phyloP scores from a whole-genome alignment of 2,888 invertebrate genomes.

The Drosophila pseudotakahashii region DNA sequence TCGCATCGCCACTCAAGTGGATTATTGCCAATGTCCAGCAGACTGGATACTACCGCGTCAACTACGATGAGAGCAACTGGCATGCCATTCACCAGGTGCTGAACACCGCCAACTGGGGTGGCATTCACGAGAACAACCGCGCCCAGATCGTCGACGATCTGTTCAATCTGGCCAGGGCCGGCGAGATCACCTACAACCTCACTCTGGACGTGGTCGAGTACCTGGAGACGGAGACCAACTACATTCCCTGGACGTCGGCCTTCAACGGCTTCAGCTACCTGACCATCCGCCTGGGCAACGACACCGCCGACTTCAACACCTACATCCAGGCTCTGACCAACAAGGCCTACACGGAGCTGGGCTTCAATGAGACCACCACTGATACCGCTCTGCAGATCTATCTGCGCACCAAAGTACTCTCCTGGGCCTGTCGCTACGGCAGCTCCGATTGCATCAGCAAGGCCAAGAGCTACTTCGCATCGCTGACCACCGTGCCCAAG shows the following conservation, averaged over 20 bases:
- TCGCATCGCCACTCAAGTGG: constrained; percentile 61
- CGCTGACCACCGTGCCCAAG: constrained; percentile 83
- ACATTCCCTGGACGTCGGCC: constrained; percentile 92
- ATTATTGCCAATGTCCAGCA: constrained; percentile 82
- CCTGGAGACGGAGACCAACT: constrained; percentile 88
- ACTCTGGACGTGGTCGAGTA: constrained; percentile 89
- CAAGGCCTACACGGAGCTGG: constrained; percentile 85
- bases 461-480: constrained; percentile 83
- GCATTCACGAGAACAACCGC: constrained; percentile 88
- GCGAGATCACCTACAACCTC: constrained; percentile 86
- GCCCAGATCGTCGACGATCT: constrained; percentile 93
- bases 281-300: constrained; percentile 74
- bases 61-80: constrained; percentile 89
- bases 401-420: constrained; percentile 86
- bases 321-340: constrained; percentile 85
- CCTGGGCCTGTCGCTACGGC: constrained; percentile 88
- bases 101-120: constrained; percentile 55
- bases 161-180: constrained; percentile 90
- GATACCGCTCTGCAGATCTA: constrained; percentile 87
- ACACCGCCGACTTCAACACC: constrained; percentile 66
- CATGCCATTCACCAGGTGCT: constrained; percentile 65
- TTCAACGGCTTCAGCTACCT: constrained; percentile 84
- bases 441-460: constrained; percentile 86
- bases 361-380: constrained; percentile 82
- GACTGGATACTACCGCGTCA: constrained; percentile 87